Conservation (phyloP, 2,113 vertebrate genomes). For the Chascanopsetta lugubris region DNA sequence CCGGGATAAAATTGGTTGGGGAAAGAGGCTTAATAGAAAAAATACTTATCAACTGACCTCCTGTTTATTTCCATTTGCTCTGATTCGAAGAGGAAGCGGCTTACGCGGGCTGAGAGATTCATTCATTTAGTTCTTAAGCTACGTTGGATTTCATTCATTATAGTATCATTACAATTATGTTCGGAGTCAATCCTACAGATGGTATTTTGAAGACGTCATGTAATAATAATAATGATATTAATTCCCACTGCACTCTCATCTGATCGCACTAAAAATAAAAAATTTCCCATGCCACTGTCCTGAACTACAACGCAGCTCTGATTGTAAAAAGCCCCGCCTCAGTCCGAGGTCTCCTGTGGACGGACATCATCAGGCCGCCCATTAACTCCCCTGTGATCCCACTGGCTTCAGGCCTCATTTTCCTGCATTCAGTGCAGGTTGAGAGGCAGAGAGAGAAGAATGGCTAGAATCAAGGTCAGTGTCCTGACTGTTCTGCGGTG, state of each 20-base stretch:
- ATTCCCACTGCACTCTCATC: constrained; percentile 8
- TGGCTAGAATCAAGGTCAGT: constrained; percentile 24
- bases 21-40: constrained; percentile 3
- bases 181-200: constrained; percentile 19
- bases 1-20: neutral
- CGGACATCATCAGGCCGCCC: constrained; percentile 21
- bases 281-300: neutral
- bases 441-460: constrained; percentile 13
- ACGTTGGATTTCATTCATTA: constrained; percentile 25
- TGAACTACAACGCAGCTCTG: constrained; percentile 10
- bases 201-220: constrained; percentile 10
- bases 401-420: constrained; percentile 38
- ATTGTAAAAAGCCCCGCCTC: constrained; percentile 32
- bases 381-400: constrained; percentile 14
- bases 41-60: constrained; percentile 19
- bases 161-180: constrained; percentile 1
- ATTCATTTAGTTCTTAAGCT: constrained; percentile 33
- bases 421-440: constrained; percentile 26
- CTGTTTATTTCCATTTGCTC: constrained; percentile 26
- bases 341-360: constrained; percentile 15
- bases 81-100: neutral
- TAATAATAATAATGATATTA: too few relatives aligned
- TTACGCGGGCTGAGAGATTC: constrained; percentile 14
- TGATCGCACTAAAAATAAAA: constrained; percentile 43
- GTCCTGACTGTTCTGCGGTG: constrained; percentile 7